phyloP scores from a whole-genome alignment of 2,888 invertebrate species.

The Epinotia demarniana region DNA sequence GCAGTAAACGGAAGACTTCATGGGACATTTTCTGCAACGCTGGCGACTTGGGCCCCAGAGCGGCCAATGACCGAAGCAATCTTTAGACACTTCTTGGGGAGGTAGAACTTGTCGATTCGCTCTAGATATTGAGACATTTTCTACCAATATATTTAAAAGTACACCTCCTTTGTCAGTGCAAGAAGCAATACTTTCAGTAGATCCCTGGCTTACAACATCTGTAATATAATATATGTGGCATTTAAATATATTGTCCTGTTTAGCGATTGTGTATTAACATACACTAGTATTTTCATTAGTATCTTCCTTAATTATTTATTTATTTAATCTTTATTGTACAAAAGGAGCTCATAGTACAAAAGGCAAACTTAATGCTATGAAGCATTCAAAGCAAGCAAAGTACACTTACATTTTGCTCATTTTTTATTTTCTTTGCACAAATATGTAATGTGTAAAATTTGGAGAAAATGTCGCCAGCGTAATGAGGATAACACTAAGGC shows the following conservation, averaged over 20 bases:
- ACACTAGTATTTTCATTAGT: too few species aligned
- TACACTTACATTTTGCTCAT: too few species aligned
- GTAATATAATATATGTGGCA: constrained; percentile 11
- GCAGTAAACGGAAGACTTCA: background rate
- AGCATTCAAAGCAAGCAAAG: too few species aligned
- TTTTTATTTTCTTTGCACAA: too few species aligned
- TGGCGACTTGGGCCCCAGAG: background rate
- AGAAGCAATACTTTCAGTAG: constrained; percentile 7
- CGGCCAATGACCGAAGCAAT: background rate
- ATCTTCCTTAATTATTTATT: too few species aligned
- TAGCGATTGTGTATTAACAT: too few species aligned
- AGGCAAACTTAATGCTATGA: too few species aligned
- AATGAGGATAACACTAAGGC: too few species aligned
- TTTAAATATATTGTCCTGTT: constrained; percentile 3
- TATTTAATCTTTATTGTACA: too few species aligned
- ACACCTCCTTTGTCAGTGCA: background rate
- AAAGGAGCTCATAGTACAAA: too few species aligned
- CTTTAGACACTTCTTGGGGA: background rate
- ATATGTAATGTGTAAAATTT: too few species aligned
- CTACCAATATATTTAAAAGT: background rate
- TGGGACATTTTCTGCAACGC: background rate
- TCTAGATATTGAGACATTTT: background rate
- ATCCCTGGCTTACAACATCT: constrained; percentile 4
- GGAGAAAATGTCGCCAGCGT: too few species aligned
- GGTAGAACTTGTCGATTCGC: background rate